Conservation (phyloP, 2,797 vertebrate genomes). For the Enoplosus armatus region DNA sequence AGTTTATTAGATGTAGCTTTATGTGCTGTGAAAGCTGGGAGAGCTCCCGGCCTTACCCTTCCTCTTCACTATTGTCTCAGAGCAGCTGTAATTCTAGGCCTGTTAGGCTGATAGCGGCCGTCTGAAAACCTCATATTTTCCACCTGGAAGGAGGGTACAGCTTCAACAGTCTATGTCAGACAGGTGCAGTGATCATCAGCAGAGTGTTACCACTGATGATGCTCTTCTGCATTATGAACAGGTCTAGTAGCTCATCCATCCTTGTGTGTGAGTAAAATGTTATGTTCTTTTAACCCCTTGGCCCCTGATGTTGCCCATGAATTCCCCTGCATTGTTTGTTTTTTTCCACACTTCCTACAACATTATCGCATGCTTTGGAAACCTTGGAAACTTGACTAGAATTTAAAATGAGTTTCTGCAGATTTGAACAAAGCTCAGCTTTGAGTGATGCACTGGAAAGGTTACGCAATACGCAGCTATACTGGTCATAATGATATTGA, state of each 20-base stretch:
- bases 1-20: slow-evolving; percentile 78
- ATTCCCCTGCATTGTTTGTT: neutral
- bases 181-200: neutral
- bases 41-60: slow-evolving; percentile 64
- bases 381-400: slow-evolving; percentile 1
- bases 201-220: neutral
- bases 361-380: neutral
- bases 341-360: neutral
- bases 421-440: slow-evolving; percentile 5
- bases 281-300: neutral
- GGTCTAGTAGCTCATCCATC: neutral
- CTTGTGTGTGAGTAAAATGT: neutral
- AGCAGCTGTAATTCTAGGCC: slow-evolving; percentile 72
- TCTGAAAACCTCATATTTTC: slow-evolving; percentile 48
- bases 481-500: neutral
- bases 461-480: neutral
- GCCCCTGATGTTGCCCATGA: neutral
- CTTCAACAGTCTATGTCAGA: neutral
- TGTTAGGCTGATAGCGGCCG: slow-evolving; percentile 60
- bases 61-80: slow-evolving; percentile 51
- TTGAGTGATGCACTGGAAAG: slow-evolving; percentile 9
- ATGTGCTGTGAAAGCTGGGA: slow-evolving; percentile 70
- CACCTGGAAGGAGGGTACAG: neutral
- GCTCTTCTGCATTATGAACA: neutral
- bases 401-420: slow-evolving; percentile 10